These are phyloP conservation scores for Aptenodytes patagonicus DNA, from an alignment of 2,113 vertebrate genomes.

Conservation along the genomic window DNA sequence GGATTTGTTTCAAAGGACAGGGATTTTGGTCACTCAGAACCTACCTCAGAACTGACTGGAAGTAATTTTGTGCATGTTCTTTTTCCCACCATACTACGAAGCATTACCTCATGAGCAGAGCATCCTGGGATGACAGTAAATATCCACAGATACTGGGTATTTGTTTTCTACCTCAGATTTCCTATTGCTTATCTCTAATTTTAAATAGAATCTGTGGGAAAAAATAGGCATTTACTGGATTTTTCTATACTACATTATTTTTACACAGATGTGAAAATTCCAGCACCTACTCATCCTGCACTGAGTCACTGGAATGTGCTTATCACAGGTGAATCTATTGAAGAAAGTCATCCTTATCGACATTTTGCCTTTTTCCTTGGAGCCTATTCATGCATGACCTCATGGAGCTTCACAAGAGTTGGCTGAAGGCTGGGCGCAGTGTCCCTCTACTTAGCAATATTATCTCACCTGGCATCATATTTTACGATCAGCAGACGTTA, in stretches of 20 bases:
- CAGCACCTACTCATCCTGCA: neutral
- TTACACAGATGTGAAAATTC: neutral
- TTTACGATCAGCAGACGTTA: neutral
- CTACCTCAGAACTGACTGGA: neutral
- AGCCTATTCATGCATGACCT: neutral
- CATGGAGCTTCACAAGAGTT: neutral
- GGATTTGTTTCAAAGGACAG: neutral
- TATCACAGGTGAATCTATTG: conserved; percentile 1
- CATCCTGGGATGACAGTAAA: neutral
- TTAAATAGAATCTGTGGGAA: neutral
- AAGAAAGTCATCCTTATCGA: neutral
- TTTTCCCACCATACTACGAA: fast-evolving
- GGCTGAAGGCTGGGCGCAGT: neutral
- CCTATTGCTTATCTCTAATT: neutral
- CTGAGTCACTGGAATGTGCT: conserved; percentile 24
- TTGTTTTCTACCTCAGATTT: neutral
- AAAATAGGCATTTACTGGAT: neutral
- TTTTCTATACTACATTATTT: neutral
- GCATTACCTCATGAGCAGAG: neutral
- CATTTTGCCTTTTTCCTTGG: neutral
- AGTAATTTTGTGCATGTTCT: neutral
- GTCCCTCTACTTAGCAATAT: neutral
- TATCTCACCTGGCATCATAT: neutral
- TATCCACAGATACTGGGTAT: neutral
- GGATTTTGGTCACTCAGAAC: neutral